Percentiles rank a stretch among this genome's conserved stretches.
Evolutionary conservation across 2,888 invertebrate genomes (phyloP).

Genomic region (Lypha dubia): DNA sequence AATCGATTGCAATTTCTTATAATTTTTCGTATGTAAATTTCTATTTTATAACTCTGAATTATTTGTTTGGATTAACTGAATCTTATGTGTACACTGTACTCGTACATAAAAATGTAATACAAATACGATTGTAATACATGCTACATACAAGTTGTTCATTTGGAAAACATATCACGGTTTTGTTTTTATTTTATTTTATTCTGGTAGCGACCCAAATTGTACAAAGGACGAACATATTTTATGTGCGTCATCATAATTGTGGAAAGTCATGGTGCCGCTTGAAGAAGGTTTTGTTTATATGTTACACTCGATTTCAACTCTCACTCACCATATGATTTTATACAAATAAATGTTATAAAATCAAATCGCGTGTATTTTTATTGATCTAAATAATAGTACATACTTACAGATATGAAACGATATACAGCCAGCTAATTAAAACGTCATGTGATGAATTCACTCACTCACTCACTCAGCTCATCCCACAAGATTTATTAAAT

Average conservation of each 20-base stretch:
- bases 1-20: background rate
- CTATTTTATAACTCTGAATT: slow-evolving; percentile 2
- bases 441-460: background rate
- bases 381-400: slow-evolving; percentile 15
- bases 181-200: background rate
- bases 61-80: background rate
- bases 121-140: background rate
- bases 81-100: background rate
- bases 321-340: slow-evolving; percentile 1
- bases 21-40: background rate
- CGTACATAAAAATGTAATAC: background rate
- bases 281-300: background rate
- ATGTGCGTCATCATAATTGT: slow-evolving; percentile 35
- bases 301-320: background rate
- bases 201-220: background rate
- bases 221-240: background rate
- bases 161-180: background rate
- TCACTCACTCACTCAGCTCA: background rate
- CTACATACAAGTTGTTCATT: background rate
- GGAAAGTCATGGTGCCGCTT: too few relatives aligned
- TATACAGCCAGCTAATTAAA: background rate
- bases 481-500: background rate
- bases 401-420: background rate
- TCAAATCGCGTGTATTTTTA: background rate
- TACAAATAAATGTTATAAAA: slow-evolving; percentile 19